Evolutionary conservation across 2,113 vertebrate species (phyloP), one percentile per base, ranked within the genome.

Genomic region (Sterna hirundo): DNA sequence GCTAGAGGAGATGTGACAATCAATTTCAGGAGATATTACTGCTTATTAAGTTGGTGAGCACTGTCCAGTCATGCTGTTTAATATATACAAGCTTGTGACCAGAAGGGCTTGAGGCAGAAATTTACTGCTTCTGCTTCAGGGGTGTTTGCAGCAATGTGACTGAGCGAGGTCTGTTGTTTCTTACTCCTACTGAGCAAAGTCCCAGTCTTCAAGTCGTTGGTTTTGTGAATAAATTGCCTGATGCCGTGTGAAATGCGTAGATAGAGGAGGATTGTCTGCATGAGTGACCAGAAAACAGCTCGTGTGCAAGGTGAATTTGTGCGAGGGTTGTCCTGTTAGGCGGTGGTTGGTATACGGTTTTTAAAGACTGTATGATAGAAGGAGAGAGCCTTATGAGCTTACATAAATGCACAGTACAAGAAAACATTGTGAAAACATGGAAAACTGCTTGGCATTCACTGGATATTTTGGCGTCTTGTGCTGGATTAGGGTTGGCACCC

Each of bases 1-100:
- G 32, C 44, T 10, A 7, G 13, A 49, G 40, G 34, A 54, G 47
- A 6, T 2, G 0, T 11, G n/a, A 7, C 0, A 0, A 1, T 40
- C 2, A 2, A 2, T 26, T 79, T 54, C 15, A 36, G 60, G 3
- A 55, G 47, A 10, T 23, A 7, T 15, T 27, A 19, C 17, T n/a
- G 30, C 5, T 15, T 30, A 10, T 8, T 8, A 7, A 16, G 13
- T 17, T 49, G 32, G 30, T 1, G 4, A 20, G 34, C 5, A 1
- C 36, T 19, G 32, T 12, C 36, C 9, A 1, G 0, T 9, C 13
- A 13, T 2, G 0, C 49, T n/a, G 23, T 9, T 13, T 30, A 49
- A 20, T 29, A 8, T 9, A 6, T 15, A 9, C 18, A 30, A 4
- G 15, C 8, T 17, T 40, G 19, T 11, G 54, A 12, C 20, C 30